These are phyloP conservation scores for Turnix velox DNA, from an alignment of 2,113 vertebrate genomes.

Conservation along the genomic window DNA sequence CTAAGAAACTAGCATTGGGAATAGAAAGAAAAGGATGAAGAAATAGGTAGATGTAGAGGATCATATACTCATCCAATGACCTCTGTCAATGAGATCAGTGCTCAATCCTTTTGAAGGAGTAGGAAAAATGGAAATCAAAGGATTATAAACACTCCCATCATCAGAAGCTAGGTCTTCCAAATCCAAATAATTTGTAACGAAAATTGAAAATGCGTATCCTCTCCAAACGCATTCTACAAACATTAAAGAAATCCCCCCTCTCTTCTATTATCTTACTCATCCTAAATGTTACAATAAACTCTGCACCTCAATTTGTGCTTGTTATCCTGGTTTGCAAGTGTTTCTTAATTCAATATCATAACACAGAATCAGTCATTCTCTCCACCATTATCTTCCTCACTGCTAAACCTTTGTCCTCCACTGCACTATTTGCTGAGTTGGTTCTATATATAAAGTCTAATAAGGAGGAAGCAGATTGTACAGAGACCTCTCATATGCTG, in stretches of 20 bases:
- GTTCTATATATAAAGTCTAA: neutral
- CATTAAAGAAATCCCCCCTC: neutral
- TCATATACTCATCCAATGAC: neutral
- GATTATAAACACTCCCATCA: neutral
- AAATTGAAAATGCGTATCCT: neutral
- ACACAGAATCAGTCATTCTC: neutral
- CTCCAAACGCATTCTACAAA: neutral
- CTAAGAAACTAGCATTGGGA: neutral
- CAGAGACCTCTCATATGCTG: neutral
- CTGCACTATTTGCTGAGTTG: neutral
- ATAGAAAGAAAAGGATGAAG: neutral
- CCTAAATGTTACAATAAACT: neutral
- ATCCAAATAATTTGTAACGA: neutral
- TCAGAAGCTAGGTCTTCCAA: neutral
- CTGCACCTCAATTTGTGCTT: neutral
- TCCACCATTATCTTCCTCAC: neutral
- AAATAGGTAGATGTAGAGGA: neutral
- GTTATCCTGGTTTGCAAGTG: neutral
- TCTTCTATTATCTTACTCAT: neutral
- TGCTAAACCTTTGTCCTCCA: neutral
- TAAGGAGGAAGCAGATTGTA: neutral
- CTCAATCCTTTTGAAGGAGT: neutral
- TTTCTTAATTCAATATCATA: neutral
- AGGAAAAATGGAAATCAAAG: neutral
- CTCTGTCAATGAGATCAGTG: neutral